Conservation (phyloP, 2,113 vertebrate genomes). For the Neopipo cinnamomea region DNA sequence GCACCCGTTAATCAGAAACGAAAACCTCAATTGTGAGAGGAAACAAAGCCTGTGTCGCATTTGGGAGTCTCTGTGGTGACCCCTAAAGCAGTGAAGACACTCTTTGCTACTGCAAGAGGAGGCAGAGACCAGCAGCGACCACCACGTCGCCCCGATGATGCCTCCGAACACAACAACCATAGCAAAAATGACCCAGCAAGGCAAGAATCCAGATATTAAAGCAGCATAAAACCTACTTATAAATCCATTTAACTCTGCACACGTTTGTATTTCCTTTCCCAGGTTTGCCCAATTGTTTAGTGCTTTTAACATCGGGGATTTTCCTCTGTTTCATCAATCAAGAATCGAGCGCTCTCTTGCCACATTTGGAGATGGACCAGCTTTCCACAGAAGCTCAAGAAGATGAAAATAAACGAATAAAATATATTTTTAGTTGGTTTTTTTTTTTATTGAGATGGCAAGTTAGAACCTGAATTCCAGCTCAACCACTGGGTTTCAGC, state of each 20-base stretch:
- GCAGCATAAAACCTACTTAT: background rate
- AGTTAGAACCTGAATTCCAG: conserved; percentile 52
- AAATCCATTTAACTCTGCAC: background rate
- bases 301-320: background rate
- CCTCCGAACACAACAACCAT: background rate
- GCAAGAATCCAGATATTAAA: background rate
- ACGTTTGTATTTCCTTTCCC: background rate
- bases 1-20: background rate
- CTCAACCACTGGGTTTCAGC: conserved; percentile 24
- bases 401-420: conserved; percentile 26
- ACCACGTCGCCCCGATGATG: background rate
- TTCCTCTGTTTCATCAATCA: conserved; percentile 37
- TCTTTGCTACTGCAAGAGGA: background rate
- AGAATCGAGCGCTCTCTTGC: background rate
- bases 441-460: background rate
- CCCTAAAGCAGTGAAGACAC: background rate
- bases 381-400: conserved; percentile 20
- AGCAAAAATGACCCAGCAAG: background rate
- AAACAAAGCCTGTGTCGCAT: background rate
- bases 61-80: background rate
- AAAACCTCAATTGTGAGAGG: background rate
- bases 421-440: background rate
- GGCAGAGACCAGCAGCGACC: background rate
- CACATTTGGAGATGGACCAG: background rate
- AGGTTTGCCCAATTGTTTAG: background rate